Evolutionary conservation across 2,888 invertebrate genomes (phyloP), one percentile per base, ranked within the genome.

Genomic region (Noctua pronuba): DNA sequence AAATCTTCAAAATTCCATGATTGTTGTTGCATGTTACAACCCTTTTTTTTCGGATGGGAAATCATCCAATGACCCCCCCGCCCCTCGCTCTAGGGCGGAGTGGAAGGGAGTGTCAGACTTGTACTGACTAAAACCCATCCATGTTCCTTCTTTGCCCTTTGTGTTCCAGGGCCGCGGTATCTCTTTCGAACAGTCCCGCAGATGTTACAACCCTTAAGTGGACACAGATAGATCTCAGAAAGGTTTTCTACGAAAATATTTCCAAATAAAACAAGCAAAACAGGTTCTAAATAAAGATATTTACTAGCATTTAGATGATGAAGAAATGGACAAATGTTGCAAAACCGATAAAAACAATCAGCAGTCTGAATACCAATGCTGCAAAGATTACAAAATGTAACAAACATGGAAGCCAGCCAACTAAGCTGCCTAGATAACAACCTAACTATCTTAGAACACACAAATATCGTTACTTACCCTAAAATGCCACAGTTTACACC

Each of bases 401-500:
- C 38, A 62, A n/a, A 58, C 18, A 67, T 76, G 66, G 52, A 67
- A 69, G 18, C 62, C 16, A 24, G 8, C 55, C 35, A 78, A 60
- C 24, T 24, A 46, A 13, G 31, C 52, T 5, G 35, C 16, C 18
- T 62, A 16, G 58, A 68, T 58, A 52, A 52, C 44, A 38, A 69
- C 38, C 21, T 8, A 28, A 18, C 41, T 28, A 58, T 21, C 31
- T 7, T n/a, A 55, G 5, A 73, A 71, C 38, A 35, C 35, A 46
- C 58, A 66, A 73, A 46, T 65, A 71, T 74, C 16, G 44, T 24
- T 49, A 38, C 69, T 41, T 38, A 77, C 64, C 65, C 66, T 72
- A 64, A 77, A 49, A 55, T 74, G n/a, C 16, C 60, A 66, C 49
- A 66, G 70, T 78, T 86, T 90, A 85, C 90, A 88, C 88, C 90